Evolutionary conservation across 2,113 vertebrate genomes (phyloP).

Genomic region (Spea multiplicata): DNA sequence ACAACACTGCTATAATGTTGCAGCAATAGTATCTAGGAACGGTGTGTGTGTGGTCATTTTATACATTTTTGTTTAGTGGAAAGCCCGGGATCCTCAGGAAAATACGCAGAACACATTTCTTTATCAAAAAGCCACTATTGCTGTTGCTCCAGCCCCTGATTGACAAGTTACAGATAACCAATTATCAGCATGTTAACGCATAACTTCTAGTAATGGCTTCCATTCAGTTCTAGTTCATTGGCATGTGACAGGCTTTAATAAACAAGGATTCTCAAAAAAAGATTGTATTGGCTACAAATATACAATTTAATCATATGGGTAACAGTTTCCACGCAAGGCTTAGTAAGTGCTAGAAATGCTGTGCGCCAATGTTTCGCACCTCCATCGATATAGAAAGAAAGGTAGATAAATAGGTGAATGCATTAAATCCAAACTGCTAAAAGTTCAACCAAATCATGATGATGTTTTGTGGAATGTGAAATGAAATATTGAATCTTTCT

Average conservation of each 20-base stretch:
- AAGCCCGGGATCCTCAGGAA: too few species aligned
- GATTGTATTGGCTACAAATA: background rate
- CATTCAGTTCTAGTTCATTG: background rate
- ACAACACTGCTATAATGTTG: too few species aligned
- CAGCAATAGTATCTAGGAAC: too few species aligned
- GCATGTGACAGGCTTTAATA: background rate
- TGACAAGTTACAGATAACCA: constrained; percentile 33
- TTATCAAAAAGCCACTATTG: background rate
- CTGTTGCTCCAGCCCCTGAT: constrained; percentile 15
- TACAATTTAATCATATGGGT: background rate
- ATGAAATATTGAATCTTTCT: too few species aligned
- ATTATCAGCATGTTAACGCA: background rate
- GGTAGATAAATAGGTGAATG: background rate
- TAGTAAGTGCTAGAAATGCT: background rate
- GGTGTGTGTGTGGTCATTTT: too few species aligned
- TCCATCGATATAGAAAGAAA: background rate
- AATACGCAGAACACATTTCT: too few species aligned
- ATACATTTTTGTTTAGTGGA: too few species aligned
- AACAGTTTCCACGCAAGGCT: background rate
- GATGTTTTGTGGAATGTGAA: too few species aligned
- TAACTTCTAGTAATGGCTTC: background rate
- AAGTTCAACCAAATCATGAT: background rate
- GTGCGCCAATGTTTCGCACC: background rate
- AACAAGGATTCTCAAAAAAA: too few species aligned
- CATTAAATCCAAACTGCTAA: background rate